Evolutionary conservation across 2,113 vertebrate genomes (phyloP).

Genomic region (Pteropus alecto): DNA sequence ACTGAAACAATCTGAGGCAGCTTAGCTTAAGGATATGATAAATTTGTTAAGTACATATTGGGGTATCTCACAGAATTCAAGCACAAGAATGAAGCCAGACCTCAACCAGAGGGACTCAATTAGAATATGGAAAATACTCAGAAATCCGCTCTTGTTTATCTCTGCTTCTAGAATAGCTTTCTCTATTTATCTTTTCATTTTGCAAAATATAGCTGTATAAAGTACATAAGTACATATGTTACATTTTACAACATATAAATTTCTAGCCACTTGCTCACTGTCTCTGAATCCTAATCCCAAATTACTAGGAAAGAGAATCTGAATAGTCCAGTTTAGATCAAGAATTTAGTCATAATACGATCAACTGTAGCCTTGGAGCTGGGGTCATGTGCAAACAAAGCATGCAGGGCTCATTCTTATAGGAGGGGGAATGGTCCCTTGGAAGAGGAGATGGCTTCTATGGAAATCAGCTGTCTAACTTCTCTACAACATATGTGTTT

Average conservation of each 20-base stretch:
- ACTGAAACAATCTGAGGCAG: background rate
- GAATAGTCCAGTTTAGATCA: background rate
- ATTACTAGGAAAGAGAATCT: background rate
- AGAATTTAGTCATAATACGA: background rate
- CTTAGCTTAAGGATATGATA: background rate
- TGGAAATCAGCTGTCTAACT: background rate
- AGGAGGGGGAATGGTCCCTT: fast-evolving
- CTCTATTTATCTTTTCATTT: background rate
- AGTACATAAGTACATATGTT: background rate
- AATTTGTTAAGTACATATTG: slow-evolving; percentile 15
- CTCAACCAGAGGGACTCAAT: background rate
- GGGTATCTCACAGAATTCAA: background rate
- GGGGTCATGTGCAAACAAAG: background rate
- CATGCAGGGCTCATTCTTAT: background rate
- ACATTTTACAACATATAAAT: background rate
- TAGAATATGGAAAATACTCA: background rate
- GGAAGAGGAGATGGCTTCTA: background rate
- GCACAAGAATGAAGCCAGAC: background rate
- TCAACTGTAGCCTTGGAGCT: background rate
- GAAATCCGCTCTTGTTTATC: background rate
- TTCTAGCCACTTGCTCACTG: background rate
- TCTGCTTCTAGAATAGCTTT: background rate
- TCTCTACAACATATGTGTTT: background rate
- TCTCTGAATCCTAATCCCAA: background rate
- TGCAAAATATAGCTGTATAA: background rate